Evolutionary conservation across 2,797 vertebrate genomes (phyloP).

Genomic region (Poecilia wingei): DNA sequence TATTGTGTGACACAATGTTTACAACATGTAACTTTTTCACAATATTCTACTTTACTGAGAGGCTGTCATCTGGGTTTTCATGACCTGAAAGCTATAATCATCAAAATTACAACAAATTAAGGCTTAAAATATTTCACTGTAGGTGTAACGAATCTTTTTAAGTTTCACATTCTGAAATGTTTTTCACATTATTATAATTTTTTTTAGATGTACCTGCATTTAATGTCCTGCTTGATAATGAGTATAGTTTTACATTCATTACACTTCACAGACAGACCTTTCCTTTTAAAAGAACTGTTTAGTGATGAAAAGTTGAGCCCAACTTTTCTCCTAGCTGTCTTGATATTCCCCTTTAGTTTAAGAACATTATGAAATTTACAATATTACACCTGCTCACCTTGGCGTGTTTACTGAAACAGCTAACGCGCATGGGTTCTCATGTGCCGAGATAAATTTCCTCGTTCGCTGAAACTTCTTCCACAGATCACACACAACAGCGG

Average conservation of each 20-base stretch:
- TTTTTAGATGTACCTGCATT: background rate
- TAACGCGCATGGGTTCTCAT: background rate
- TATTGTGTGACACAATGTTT: background rate
- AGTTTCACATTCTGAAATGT: background rate
- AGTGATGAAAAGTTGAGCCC: background rate
- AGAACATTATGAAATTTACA: background rate
- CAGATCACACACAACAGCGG: background rate
- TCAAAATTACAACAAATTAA: background rate
- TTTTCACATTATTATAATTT: background rate
- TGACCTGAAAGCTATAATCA: background rate
- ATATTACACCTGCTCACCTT: background rate
- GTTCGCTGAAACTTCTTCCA: background rate
- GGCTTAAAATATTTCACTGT: background rate
- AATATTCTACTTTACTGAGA: background rate
- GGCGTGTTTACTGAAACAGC: background rate
- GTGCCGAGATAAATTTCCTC: conserved; percentile 4
- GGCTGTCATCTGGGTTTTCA: background rate
- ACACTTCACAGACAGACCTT: background rate
- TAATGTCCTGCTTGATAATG: background rate
- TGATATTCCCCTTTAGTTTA: background rate
- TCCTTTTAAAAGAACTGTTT: background rate
- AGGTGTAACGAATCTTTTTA: background rate
- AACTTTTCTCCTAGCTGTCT: background rate
- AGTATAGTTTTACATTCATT: background rate
- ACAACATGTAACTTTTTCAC: background rate